Evolutionary conservation across 2,888 invertebrate genomes (phyloP), one percentile per base, ranked within the genome.

Genomic region (Lycophotia porphyrea): DNA sequence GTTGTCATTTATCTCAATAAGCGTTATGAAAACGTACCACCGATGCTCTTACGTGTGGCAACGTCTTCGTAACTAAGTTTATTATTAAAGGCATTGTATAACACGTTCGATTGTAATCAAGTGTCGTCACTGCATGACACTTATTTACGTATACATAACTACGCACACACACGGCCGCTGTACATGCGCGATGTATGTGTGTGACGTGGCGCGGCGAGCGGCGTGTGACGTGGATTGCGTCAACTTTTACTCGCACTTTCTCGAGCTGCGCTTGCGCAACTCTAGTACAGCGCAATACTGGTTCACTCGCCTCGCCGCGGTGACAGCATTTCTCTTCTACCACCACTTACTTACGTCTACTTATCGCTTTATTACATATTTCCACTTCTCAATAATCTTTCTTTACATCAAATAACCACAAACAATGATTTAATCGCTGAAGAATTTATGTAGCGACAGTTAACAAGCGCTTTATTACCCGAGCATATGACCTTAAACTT

Each of bases 211-310:
- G 88, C 81, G 84, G 85, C 88, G 90, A 88, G 87, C 87, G 89
- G 86, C 88, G 90, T 91, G 93, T 95, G 96, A 95, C 96, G 95
- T 93, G 90, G 87, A 93, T 96, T 96, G 96, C 96, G 95, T 96
- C 96, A 96, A 96, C 96, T 96, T 96, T 96, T 96, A 96, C 96
- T 96, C 94, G 94, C 96, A 96, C 96, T 96, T 96, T 96, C 96
- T 94, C 95, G 94, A 82, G 89, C 85, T 92, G 93, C 93, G 92
- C 95, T 96, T 96, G 95, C 96, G 96, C 96, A 96, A 96, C 94
- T 88, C 89, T 87, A 77, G 66, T 77, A 82, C 89, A 87, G 92
- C 92, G 92, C 94, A 93, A 93, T 94, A 95, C 95, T 94, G 93
- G 95, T 94, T 93, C 93, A 93, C 87, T 92, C 92, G 91, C 92